phyloP scores from a whole-genome alignment of 2,888 invertebrate genomes.

The Corythucha ciliata region DNA sequence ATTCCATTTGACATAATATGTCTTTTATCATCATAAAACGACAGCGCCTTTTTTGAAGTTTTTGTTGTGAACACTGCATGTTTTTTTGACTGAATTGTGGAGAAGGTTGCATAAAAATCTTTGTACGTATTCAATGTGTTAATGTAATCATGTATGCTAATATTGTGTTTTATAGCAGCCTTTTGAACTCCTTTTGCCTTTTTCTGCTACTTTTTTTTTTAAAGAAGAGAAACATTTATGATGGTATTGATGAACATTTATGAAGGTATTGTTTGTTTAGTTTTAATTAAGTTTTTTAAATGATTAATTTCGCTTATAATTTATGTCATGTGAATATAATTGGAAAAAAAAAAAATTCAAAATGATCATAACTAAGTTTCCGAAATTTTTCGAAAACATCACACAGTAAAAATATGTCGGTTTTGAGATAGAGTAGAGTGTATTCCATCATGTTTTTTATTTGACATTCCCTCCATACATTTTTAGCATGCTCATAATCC shows the following conservation, averaged over 20 bases:
- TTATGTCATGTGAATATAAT: constrained; percentile 12
- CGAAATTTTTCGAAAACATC: constrained; percentile 31
- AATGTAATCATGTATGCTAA: no score
- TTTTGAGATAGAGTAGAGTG: constrained; percentile 25
- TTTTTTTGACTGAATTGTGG: constrained; percentile 3
- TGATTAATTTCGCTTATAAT: constrained; percentile 1
- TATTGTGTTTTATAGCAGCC: constrained; percentile 13
- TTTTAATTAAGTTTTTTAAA: constrained; percentile 38
- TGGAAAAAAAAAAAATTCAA: constrained; percentile 17
- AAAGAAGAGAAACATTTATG: constrained; percentile 9
- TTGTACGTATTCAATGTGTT: background rate
- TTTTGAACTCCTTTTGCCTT: constrained; percentile 24
- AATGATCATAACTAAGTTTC: constrained; percentile 17
- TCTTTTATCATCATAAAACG: constrained; percentile 15
- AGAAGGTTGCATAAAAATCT: constrained; percentile 1
- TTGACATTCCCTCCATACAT: constrained; percentile 38
- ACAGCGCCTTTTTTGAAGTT: constrained; percentile 9
- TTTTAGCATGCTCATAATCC: constrained; percentile 39
- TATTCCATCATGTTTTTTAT: constrained; percentile 39
- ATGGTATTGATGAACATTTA: constrained; percentile 33
- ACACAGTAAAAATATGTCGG: constrained; percentile 21
- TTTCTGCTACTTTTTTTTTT: constrained; percentile 35
- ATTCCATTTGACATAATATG: background rate
- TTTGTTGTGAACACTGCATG: constrained; percentile 10
- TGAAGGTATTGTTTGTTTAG: no score